Conservation (phyloP, 2,888 invertebrate genomes). For the Caradrina kadenii region DNA sequence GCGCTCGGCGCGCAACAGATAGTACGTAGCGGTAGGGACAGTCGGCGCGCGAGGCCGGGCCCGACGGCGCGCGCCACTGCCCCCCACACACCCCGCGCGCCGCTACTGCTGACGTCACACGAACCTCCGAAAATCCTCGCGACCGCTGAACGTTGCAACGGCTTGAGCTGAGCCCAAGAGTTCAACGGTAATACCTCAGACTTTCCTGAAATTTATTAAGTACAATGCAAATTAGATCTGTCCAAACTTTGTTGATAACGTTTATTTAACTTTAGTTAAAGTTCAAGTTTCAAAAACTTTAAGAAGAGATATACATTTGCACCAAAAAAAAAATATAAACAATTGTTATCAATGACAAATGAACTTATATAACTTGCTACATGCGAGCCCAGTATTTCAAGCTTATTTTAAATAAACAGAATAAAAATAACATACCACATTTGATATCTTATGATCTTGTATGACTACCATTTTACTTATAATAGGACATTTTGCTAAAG, state of each 20-base stretch:
- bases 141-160: constrained; percentile 78
- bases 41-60: constrained; percentile 66
- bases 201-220: constrained; percentile 53
- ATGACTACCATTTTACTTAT: too few relatives aligned
- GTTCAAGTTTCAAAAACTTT: constrained; percentile 9
- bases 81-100: constrained; percentile 64
- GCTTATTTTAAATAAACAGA: too few relatives aligned
- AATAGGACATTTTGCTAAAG: too few relatives aligned
- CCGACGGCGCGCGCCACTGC: constrained; percentile 78
- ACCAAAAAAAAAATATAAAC: too few relatives aligned
- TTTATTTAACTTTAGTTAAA: constrained; percentile 25
- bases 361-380: too few relatives aligned
- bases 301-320: too few relatives aligned
- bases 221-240: constrained; percentile 59
- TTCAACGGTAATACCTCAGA: constrained; percentile 63
- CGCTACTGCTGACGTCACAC: constrained; percentile 84
- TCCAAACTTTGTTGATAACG: constrained; percentile 28
- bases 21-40: constrained; percentile 77
- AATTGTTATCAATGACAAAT: too few relatives aligned
- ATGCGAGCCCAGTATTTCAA: too few relatives aligned
- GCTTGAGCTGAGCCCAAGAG: constrained; percentile 69
- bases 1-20: constrained; percentile 88
- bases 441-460: too few relatives aligned
- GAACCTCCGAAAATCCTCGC: constrained; percentile 83
- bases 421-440: too few relatives aligned